Percentiles rank a stretch among this genome's conserved stretches.
phyloP scores from a whole-genome alignment of 2,888 invertebrate species.

The Caenorhabditis sinica region DNA sequence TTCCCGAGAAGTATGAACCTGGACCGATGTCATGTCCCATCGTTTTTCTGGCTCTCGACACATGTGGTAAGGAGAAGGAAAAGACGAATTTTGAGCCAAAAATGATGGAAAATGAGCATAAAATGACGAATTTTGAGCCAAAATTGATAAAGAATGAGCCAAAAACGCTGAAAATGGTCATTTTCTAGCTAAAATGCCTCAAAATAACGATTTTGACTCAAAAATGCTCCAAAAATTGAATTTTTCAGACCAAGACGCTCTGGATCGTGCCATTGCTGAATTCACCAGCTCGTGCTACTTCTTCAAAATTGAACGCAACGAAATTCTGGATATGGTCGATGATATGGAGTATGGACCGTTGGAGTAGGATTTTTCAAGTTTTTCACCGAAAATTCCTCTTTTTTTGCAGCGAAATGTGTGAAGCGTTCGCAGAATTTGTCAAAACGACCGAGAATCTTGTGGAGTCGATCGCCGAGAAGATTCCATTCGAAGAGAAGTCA shows the following conservation, averaged over 20 bases:
- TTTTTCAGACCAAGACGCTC: neutral
- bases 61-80: neutral
- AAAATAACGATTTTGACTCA: too few species aligned
- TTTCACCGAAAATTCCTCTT: neutral
- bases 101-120: neutral
- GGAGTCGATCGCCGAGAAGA: neutral
- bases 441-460: neutral
- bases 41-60: conserved; percentile 16
- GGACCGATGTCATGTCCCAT: conserved; percentile 39
- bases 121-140: too few species aligned
- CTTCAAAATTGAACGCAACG: conserved; percentile 13
- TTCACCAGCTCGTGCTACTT: neutral
- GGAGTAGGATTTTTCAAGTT: neutral
- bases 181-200: too few species aligned
- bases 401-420: conserved; percentile 2
- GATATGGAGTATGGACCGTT: neutral
- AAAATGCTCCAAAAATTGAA: too few species aligned
- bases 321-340: neutral
- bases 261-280: neutral
- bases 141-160: too few species aligned
- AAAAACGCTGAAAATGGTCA: too few species aligned
- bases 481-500: neutral
- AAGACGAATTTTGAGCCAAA: neutral
- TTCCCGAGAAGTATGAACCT: neutral
- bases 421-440: neutral